Percentiles rank a stretch among this genome's conserved stretches.
These are phyloP conservation scores for Hedya salicella DNA, from an alignment of 2,888 invertebrate species.

Conservation along the genomic window DNA sequence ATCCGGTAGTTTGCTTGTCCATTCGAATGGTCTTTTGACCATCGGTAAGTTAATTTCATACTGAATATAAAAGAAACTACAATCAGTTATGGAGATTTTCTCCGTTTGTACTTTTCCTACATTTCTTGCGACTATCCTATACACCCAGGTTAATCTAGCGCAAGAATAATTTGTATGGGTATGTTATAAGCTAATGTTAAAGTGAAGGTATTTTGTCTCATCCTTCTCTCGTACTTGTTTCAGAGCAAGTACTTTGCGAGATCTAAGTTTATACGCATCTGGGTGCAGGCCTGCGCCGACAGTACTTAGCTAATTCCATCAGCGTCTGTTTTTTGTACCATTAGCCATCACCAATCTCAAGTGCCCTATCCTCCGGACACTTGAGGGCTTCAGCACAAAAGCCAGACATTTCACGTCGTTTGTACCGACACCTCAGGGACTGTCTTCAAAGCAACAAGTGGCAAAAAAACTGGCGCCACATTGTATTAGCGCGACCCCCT, in stretches of 20 bases:
- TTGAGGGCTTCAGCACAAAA: constrained; percentile 71
- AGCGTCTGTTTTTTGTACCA: constrained; percentile 47
- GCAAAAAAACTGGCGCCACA: constrained; percentile 79
- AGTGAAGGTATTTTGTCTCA: background rate
- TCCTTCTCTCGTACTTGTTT: background rate
- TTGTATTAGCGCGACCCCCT: constrained; percentile 65
- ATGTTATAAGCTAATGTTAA: background rate
- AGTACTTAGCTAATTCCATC: constrained; percentile 30
- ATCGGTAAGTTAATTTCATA: constrained; percentile 58
- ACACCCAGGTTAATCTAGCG: background rate
- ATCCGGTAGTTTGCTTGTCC: constrained; percentile 59
- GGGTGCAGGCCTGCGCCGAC: constrained; percentile 17
- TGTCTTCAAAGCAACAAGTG: constrained; percentile 55
- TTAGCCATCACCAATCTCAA: constrained; percentile 53
- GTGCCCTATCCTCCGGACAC: constrained; percentile 56
- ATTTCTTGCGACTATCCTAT: constrained; percentile 3
- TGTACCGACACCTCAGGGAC: constrained; percentile 73
- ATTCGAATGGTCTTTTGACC: constrained; percentile 49
- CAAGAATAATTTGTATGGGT: background rate
- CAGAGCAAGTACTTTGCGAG: constrained; percentile 4
- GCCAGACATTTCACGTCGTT: constrained; percentile 79
- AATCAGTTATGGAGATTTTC: constrained; percentile 25
- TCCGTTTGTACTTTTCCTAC: constrained; percentile 8
- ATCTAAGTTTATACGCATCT: constrained; percentile 18
- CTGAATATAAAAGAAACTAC: constrained; percentile 47